Evolutionary conservation across 2,888 invertebrate genomes (phyloP), one percentile per base, ranked within the genome.

Genomic region (Drosophila differens): DNA sequence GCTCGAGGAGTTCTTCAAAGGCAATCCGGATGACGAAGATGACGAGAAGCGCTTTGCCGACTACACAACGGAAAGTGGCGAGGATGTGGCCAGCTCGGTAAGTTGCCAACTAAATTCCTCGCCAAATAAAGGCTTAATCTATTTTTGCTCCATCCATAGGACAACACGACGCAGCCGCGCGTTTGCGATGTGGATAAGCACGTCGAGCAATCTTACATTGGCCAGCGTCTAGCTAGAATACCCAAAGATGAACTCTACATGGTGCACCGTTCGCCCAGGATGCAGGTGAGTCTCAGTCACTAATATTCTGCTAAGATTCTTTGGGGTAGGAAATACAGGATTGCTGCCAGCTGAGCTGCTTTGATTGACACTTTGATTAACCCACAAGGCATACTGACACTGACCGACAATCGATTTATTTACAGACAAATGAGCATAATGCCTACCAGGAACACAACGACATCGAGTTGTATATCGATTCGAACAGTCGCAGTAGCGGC

Each of bases 1-100:
- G 55, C 94, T 98, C 52, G 98, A 98, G 92, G 98, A 98, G 94
- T 98, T 98, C 94, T 98, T 98, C 94, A 96, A 97, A 92, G 96
- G 96, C 89, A 95, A 95, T 90, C 95, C 95, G 70, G 95, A 95
- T 37, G 93, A 95, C 32, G 95, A 95, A 28, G 93, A 95, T 33
- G 93, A 95, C 32, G 92, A 93, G 62, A 93, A 93, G 74, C 94
- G 94, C 64, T 94, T 91, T 74, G 89, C 91, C 12, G 93, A 93
- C 72, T 92, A 91, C 49, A 86, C 91, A 28, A 72, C 88, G 3
- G 93, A 93, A 66, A 93, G 92, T 74, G 92, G 91, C 33, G 93
- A 93, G 71, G 93, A 92, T 78, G 82, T 92, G 67, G 93, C 91
- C 57, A 92, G 91, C 79, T 90, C 90, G 81, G 93, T 93, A 82